phyloP scores from a whole-genome alignment of 2,797 vertebrate species.

The Scomberomorus guttatus region DNA sequence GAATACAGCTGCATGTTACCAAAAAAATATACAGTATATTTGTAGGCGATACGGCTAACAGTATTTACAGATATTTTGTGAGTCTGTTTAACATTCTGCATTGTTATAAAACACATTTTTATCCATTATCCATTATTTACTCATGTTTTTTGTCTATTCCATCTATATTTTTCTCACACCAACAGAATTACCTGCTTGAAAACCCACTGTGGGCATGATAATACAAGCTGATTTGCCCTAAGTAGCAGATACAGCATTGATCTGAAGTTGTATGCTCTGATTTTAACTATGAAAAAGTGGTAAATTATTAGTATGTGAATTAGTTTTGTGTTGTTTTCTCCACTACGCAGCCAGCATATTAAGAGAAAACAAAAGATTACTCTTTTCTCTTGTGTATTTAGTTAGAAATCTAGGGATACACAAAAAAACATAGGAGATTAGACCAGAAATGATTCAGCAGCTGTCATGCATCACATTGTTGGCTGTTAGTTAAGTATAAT shows the following conservation, averaged over 20 bases:
- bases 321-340: background rate
- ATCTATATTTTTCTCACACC: background rate
- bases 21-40: no score
- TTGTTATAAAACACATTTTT: conserved; percentile 1
- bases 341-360: background rate
- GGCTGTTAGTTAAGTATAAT: background rate
- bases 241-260: conserved; percentile 8
- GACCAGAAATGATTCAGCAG: background rate
- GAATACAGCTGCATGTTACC: background rate
- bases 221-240: conserved; percentile 2
- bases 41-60: background rate
- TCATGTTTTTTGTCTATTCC: background rate
- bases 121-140: background rate
- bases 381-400: background rate
- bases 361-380: background rate
- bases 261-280: conserved; percentile 6
- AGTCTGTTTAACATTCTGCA: background rate
- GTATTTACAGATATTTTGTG: background rate
- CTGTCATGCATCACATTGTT: background rate
- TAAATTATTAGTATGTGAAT: background rate
- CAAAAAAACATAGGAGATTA: background rate
- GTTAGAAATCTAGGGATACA: background rate
- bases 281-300: background rate
- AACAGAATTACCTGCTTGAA: background rate
- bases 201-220: background rate